A percentile compares a stretch with the other conserved stretches of the same genome.
Conservation (phyloP, 2,797 vertebrate genomes). For the Ptychadena robeensis region DNA sequence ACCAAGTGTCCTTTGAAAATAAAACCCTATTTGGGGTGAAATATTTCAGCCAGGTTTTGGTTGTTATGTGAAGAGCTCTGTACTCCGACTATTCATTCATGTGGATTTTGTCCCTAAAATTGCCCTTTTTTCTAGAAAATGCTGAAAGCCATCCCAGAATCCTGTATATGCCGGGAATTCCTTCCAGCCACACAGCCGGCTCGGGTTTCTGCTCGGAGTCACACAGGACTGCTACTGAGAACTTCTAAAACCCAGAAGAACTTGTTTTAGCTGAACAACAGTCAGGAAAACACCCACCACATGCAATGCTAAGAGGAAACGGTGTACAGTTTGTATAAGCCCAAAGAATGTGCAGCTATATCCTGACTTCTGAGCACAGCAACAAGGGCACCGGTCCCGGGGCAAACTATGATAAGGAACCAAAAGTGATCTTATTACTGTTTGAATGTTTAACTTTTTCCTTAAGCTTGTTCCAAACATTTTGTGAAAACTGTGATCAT, state of each 20-base stretch:
- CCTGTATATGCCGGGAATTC: constrained; percentile 18
- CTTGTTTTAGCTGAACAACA: not conserved
- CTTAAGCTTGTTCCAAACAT: too few relatives aligned
- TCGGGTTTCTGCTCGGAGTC: constrained; percentile 5
- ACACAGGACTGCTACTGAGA: constrained; percentile 6
- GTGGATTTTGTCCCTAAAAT: constrained; percentile 1
- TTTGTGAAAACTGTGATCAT: too few relatives aligned
- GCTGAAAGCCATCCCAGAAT: not conserved
- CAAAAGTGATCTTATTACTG: too few relatives aligned
- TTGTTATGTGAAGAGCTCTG: not conserved
- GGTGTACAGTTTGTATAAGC: not conserved
- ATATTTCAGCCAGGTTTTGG: too few relatives aligned
- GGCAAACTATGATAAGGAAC: too few relatives aligned
- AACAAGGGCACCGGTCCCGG: too few relatives aligned
- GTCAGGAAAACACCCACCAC: not conserved
- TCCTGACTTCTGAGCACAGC: not conserved
- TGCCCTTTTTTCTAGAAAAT: constrained; percentile 8
- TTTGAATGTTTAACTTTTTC: too few relatives aligned
- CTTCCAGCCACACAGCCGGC: not conserved
- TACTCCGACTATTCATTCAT: not conserved
- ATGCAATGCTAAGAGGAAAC: not conserved
- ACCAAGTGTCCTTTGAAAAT: too few relatives aligned
- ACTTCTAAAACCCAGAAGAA: not conserved
- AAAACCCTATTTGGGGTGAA: too few relatives aligned
- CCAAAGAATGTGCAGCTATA: not conserved